Conservation (phyloP, 2,113 vertebrate species). For the Nesogale talazaci region DNA sequence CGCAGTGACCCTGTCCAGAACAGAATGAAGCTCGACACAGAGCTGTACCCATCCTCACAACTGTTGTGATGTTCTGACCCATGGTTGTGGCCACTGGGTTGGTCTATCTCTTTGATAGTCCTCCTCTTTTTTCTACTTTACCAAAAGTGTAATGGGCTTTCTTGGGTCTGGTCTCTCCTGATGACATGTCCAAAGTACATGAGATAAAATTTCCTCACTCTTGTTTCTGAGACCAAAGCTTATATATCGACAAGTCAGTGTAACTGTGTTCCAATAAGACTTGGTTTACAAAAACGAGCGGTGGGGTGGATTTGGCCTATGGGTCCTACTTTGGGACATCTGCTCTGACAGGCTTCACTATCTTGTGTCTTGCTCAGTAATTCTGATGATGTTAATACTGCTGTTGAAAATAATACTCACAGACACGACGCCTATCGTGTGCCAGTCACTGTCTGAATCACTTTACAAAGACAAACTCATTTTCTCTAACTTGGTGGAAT, state of each 20-base stretch:
- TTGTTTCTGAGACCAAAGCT: not conserved
- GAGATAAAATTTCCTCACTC: no score
- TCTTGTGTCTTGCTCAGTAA: not conserved
- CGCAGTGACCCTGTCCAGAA: no score
- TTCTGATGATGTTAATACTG: not conserved
- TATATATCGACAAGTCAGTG: not conserved
- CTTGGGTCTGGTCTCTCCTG: no score
- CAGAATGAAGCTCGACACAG: no score
- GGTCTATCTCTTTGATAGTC: no score
- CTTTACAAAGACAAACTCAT: not conserved
- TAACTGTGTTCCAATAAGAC: slow-evolving; percentile 18
- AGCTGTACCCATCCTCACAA: no score
- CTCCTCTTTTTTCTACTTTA: no score
- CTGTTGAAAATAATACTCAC: not conserved
- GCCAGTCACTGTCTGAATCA: not conserved
- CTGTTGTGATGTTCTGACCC: no score
- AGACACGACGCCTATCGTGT: not conserved
- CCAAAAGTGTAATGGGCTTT: no score
- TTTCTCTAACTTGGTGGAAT: not conserved
- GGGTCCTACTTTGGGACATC: not conserved
- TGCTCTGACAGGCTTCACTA: not conserved
- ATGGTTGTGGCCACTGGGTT: no score
- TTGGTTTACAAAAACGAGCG: not conserved
- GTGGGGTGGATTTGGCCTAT: not conserved
- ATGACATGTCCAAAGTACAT: no score